Base-by-base conservation (phyloP, 2,113 vertebrate species). In the Orycteropus afer region DNA sequence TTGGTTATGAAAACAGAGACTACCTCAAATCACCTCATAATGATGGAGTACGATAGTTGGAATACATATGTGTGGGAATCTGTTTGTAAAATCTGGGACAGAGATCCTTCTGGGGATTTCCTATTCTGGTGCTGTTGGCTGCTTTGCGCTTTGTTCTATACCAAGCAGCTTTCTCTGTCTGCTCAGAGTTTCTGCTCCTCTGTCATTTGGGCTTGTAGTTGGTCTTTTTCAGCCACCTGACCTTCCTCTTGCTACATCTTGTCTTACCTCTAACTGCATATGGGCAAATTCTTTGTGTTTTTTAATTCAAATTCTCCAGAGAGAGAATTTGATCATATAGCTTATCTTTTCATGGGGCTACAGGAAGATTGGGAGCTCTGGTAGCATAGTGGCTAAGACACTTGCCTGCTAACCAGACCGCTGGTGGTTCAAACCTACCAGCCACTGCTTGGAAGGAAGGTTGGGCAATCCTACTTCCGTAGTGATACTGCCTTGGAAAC, bases 221-320 rank as follows among this genome's bases (percentile, higher is more conserved):
- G 42, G 22, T 2, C 20, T 27, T 57, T 78, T 65, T 29, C 37
- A 84, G 34, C 15, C 47, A 42, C 45, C 73, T 76, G 12, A 53
- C 20, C 20, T 83, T 73, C 45, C 22, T 61, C 76, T 85, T 61
- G 17, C 34, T 73, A 8, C 12, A 0, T 71, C 18, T 47, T 53
- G 8, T 34, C 91, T 92, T 63, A 61, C 51, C 8, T 89, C 79
- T 89, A 9, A 47, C 29, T n/a, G 42, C 27, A 53, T 10, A 37
- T 27, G 84, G 63, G 51, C 29, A 61, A 53, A 82, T 71, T 77
- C 71, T 76, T 74, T 37, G 27, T 22, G 22, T 40, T 22, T 80
- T 95, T n/a, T 25, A 45, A 7, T n/a, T 94, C 59, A 85, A 57
- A 86, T 82, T 93, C 42, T 76, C n/a, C 53, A 74, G 27, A 47